Base-by-base conservation (phyloP, 2,888 invertebrate species). In the Plagiodera versicolora region DNA sequence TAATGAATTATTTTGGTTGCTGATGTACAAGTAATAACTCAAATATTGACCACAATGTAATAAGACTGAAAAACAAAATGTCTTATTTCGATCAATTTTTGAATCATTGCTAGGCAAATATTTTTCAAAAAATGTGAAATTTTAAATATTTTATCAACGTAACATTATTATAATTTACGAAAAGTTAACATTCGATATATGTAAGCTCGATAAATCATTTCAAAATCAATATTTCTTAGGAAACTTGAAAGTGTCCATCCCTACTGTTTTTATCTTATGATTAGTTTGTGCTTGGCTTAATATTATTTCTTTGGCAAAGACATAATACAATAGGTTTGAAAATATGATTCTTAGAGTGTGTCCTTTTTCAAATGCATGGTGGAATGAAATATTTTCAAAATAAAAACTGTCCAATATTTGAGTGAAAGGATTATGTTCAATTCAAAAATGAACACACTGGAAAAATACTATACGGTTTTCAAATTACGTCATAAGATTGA, bases 1-100 rank as follows among this genome's bases (percentile, higher is more conserved):
- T n/a, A n/a, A n/a, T n/a, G n/a, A n/a, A n/a, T n/a, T n/a, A n/a
- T n/a, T n/a, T n/a, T n/a, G n/a, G n/a, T n/a, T n/a, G n/a, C n/a
- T n/a, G n/a, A n/a, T n/a, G n/a, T n/a, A n/a, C n/a, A n/a, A 52
- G 51, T 64, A 64, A 47, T 28, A 62, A 57, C 64, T 75, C 75
- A 75, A 79, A 76, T 78, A 77, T 80, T 75, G 80, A 75, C 77
- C 68, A 78, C 80, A 80, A 68, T 71, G 70, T 74, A 79, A 77
- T 74, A 80, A 79, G 79, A 76, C 77, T 67, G 70, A 71, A 72
- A 63, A 54, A 61, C 59, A 64, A 70, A 63, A 44, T 58, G 77
- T 77, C 78, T 78, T 79, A 74, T 75, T 76, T 75, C 73, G 79
- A 77, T 73, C 77, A 71, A 77, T 75, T 74, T 74, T 74, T 71